phyloP scores from a whole-genome alignment of 53 echinoderm and acorn worm species.

The Holothuria scabra region DNA sequence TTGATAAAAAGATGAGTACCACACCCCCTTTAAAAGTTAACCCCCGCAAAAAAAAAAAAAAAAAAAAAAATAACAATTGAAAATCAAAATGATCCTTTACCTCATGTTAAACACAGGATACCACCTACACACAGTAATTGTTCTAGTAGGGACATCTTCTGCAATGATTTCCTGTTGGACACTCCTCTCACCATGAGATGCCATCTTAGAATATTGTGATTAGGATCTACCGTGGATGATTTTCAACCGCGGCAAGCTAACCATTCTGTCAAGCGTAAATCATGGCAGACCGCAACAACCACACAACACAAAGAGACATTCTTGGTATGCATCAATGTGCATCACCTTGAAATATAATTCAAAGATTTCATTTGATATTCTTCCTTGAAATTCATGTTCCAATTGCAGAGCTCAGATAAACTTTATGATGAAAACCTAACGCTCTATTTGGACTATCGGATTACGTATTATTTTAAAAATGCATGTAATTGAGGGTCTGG shows the following conservation, averaged over 20 bases:
- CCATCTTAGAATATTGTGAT: constrained; percentile 15
- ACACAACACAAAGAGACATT: neutral
- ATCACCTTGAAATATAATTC: too few species aligned
- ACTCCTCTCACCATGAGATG: constrained; percentile 17
- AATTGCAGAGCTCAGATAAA: too few species aligned
- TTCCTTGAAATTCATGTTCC: too few species aligned
- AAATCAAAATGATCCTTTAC: neutral
- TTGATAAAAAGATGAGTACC: too few species aligned
- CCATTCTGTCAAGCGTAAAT: neutral
- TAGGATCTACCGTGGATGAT: neutral
- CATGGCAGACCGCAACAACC: neutral
- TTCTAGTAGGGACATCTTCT: too few species aligned
- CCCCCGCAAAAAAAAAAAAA: too few species aligned
- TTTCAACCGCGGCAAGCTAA: constrained; percentile 7
- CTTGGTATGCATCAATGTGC: neutral
- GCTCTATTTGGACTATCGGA: too few species aligned
- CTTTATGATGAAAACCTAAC: too few species aligned
- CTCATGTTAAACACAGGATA: constrained; percentile 23
- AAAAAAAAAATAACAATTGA: neutral
- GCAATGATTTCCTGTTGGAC: neutral
- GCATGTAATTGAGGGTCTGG: too few species aligned
- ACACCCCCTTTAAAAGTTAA: too few species aligned
- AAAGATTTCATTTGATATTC: too few species aligned
- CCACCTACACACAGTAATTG: constrained; percentile 3
- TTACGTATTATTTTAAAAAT: too few species aligned